Conservation (phyloP, 2,888 invertebrate species). For the Scrobipalpa costella region DNA sequence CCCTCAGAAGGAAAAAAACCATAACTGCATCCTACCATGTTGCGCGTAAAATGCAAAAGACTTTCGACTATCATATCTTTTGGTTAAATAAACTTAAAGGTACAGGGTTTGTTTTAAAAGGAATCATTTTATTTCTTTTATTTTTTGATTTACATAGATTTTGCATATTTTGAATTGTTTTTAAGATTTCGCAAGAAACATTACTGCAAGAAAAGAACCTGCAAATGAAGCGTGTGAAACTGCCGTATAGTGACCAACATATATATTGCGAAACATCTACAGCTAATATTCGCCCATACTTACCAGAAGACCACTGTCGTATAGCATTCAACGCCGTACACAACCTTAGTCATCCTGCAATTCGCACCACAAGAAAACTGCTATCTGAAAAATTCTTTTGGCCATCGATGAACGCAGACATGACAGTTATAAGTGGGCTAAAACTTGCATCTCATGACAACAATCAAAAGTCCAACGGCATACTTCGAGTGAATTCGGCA, state of each 20-base stretch:
- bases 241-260: neutral
- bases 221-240: neutral
- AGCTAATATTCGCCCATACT: constrained; percentile 23
- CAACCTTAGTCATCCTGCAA: constrained; percentile 30
- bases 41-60: too few species aligned
- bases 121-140: too few species aligned
- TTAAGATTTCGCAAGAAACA: neutral
- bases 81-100: too few species aligned
- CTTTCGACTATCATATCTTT: too few species aligned
- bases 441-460: constrained; percentile 30
- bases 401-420: constrained; percentile 29
- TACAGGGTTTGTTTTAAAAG: too few species aligned
- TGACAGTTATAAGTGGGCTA: constrained; percentile 25
- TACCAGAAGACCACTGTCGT: constrained; percentile 22
- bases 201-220: neutral
- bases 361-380: constrained; percentile 25
- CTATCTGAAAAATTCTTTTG: constrained; percentile 26
- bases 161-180: too few species aligned
- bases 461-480: constrained; percentile 30
- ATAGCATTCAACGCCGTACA: constrained; percentile 28
- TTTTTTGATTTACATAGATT: too few species aligned
- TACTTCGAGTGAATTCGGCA: constrained; percentile 22
- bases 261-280: constrained; percentile 28
- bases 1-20: too few species aligned
- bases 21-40: too few species aligned